These are phyloP conservation scores for Ailuropoda melanoleuca DNA, from an alignment of 2,113 vertebrate species.

Conservation along the genomic window DNA sequence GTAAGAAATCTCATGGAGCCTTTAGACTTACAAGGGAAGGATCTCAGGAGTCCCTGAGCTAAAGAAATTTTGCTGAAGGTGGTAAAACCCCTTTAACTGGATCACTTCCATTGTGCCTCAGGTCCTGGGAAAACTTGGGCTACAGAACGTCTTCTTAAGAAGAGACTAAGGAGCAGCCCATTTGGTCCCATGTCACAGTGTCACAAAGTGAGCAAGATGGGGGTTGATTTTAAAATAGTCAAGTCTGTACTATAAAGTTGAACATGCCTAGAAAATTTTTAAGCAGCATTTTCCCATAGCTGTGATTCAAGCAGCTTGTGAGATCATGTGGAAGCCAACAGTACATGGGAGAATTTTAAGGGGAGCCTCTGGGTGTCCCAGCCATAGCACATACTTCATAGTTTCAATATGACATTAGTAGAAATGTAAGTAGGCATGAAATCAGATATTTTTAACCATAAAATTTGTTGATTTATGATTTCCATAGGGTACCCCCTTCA, in stretches of 20 bases:
- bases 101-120: not conserved
- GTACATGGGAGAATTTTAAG: not conserved
- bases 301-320: not conserved
- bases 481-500: conserved; percentile 40
- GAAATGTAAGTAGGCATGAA: conserved; percentile 68
- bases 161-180: not conserved
- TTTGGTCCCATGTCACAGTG: not conserved
- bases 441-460: conserved; percentile 66
- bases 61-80: not conserved
- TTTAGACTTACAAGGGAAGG: not conserved
- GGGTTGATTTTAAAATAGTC: not conserved
- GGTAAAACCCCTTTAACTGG: not conserved
- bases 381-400: not conserved
- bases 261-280: not conserved
- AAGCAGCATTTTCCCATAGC: not conserved
- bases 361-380: not conserved
- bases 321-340: not conserved
- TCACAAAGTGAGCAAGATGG: not conserved
- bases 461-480: conserved; percentile 72
- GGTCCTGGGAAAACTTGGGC: not conserved
- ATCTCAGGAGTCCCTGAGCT: not conserved
- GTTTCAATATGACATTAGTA: conserved; percentile 56
- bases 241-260: not conserved
- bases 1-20: not conserved
- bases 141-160: not conserved